Percentiles rank a stretch among this genome's conserved stretches.
Evolutionary conservation across 2,113 vertebrate genomes (phyloP).

Genomic region (Bufo bufo): DNA sequence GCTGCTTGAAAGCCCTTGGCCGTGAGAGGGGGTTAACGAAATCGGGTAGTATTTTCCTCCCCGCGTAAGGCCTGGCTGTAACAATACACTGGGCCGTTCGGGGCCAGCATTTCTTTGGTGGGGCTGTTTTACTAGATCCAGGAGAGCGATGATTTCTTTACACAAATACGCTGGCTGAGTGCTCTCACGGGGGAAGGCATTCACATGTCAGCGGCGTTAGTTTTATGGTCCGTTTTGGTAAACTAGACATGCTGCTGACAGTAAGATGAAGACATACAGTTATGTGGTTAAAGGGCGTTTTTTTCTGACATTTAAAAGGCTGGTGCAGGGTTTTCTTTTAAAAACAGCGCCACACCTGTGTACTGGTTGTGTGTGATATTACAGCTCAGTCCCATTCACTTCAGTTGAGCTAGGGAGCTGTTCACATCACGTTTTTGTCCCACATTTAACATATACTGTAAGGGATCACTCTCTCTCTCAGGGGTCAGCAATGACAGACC

Average conservation of each 20-base stretch:
- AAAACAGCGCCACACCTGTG: background rate
- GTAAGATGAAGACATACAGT: background rate
- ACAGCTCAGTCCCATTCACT: background rate
- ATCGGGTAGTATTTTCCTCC: slow-evolving; percentile 21
- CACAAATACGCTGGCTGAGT: slow-evolving; percentile 9
- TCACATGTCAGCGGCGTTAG: slow-evolving; percentile 18
- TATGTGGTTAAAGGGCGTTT: background rate
- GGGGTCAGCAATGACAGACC: too few species aligned
- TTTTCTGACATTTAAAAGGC: too few species aligned
- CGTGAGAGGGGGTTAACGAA: slow-evolving; percentile 23
- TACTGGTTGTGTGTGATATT: background rate
- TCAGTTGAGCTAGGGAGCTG: too few species aligned
- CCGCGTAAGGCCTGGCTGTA: slow-evolving; percentile 9
- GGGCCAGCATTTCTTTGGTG: slow-evolving; percentile 42
- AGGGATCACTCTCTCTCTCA: too few species aligned
- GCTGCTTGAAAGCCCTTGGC: slow-evolving; percentile 12
- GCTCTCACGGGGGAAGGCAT: background rate
- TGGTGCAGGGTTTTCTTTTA: background rate
- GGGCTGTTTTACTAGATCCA: slow-evolving; percentile 16
- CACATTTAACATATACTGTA: too few species aligned
- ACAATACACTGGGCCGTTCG: background rate
- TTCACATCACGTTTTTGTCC: too few species aligned
- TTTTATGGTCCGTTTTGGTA: background rate
- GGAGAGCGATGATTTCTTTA: slow-evolving; percentile 8
- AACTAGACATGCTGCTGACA: background rate